A percentile compares a stretch with the other conserved stretches of the same genome.
These are phyloP conservation scores for Acanthiza pusilla DNA, from an alignment of 2,797 vertebrate species.

Conservation along the genomic window DNA sequence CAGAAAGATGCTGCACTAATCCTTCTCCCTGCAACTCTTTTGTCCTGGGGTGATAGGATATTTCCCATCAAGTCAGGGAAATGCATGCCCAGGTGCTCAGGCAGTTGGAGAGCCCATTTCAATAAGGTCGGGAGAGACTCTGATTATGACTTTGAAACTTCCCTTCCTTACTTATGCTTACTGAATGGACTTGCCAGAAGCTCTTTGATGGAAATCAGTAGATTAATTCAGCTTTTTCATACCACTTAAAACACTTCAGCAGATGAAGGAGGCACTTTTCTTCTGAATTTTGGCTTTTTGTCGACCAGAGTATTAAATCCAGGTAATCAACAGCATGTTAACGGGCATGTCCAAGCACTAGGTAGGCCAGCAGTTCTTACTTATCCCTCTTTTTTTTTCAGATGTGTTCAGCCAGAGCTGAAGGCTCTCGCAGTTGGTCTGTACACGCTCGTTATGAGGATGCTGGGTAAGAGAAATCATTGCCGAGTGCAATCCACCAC, in stretches of 20 bases:
- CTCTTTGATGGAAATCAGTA: background rate
- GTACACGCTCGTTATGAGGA: conserved; percentile 74
- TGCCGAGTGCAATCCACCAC: background rate
- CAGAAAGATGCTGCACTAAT: background rate
- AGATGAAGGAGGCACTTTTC: background rate
- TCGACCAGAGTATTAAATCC: background rate
- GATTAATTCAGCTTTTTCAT: background rate
- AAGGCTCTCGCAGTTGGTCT: conserved; percentile 90
- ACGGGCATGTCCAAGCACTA: background rate
- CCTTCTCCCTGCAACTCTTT: background rate
- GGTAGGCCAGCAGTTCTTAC: background rate
- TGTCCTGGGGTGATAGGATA: background rate
- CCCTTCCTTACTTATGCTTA: background rate
- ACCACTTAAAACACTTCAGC: background rate
- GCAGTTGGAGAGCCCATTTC: background rate
- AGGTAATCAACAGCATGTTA: background rate
- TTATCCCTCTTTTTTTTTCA: conserved; percentile 61
- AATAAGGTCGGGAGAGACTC: background rate
- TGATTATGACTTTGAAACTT: background rate
- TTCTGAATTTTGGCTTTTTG: background rate
- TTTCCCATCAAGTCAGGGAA: background rate
- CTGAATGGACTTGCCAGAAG: background rate
- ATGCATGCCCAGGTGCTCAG: background rate
- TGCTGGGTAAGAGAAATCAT: conserved; percentile 78
- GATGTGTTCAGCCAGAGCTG: conserved; percentile 84